A percentile compares a stretch with the other conserved stretches of the same genome.
phyloP scores from a whole-genome alignment of 1,140 invertebrate species.

The Arion vulgaris region DNA sequence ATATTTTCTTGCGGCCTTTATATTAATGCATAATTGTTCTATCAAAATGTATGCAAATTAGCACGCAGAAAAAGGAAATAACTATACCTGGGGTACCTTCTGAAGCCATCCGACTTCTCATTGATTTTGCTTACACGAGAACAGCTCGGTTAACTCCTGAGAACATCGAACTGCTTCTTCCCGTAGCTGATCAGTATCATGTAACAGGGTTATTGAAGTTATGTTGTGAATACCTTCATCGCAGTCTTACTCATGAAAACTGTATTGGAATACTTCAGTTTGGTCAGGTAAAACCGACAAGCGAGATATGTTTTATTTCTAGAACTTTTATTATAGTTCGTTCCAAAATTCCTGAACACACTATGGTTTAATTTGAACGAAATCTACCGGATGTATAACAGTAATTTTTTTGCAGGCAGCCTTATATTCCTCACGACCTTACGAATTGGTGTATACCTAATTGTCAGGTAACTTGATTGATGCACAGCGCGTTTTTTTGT shows the following conservation, averaged over 20 bases:
- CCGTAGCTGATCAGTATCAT: slow-evolving; percentile 79
- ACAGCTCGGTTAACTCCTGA: slow-evolving; percentile 31
- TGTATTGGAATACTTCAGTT: slow-evolving; percentile 86
- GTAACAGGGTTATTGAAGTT: slow-evolving; percentile 81
- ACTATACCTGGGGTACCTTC: slow-evolving; percentile 38
- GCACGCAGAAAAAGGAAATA: slow-evolving; percentile 37
- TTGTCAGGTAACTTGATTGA: too few species aligned
- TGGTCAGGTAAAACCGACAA: slow-evolving; percentile 74
- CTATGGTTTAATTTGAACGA: too few species aligned
- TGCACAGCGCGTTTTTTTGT: too few species aligned
- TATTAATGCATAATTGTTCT: too few species aligned
- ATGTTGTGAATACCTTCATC: slow-evolving; percentile 81
- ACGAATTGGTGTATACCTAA: too few species aligned
- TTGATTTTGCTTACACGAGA: slow-evolving; percentile 42
- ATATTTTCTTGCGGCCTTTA: too few species aligned
- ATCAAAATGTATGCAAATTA: neutral
- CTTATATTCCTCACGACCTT: too few species aligned
- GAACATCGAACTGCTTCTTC: slow-evolving; percentile 84
- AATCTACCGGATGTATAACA: too few species aligned
- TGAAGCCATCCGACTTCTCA: slow-evolving; percentile 25
- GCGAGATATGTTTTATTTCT: too few species aligned
- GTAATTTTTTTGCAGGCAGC: too few species aligned
- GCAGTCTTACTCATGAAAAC: slow-evolving; percentile 80
- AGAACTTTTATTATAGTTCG: too few species aligned
- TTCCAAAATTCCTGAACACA: too few species aligned